A percentile compares a stretch with the other conserved stretches of the same genome.
These are phyloP conservation scores for Leptura quadrifasciata DNA, from an alignment of 2,888 invertebrate genomes.

Conservation along the genomic window DNA sequence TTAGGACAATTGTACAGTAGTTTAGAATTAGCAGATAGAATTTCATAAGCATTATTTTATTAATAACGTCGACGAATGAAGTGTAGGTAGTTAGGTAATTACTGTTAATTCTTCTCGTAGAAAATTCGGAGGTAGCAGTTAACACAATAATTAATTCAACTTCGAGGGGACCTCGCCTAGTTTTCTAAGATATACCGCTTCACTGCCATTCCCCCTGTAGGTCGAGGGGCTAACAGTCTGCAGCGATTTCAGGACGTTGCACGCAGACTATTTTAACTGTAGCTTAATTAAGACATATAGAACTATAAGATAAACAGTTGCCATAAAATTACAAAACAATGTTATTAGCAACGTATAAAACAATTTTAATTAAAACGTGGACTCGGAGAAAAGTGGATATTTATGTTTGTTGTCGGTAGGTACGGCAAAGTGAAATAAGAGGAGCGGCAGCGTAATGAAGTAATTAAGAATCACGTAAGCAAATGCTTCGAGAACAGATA, in stretches of 20 bases:
- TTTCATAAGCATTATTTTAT: too few species aligned
- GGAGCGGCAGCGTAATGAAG: slow-evolving; percentile 64
- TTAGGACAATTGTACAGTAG: too few species aligned
- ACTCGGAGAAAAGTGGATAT: slow-evolving; percentile 37
- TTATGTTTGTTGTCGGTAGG: slow-evolving; percentile 33
- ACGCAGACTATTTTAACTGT: neutral
- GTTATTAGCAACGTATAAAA: slow-evolving; percentile 38
- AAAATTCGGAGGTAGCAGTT: too few species aligned
- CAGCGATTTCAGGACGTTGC: slow-evolving; percentile 9
- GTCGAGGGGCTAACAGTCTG: neutral
- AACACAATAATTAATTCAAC: neutral
- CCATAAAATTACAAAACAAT: slow-evolving; percentile 34
- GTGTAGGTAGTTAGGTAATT: too few species aligned
- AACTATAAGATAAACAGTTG: slow-evolving; percentile 20
- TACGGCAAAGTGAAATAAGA: slow-evolving; percentile 50
- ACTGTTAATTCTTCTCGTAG: too few species aligned
- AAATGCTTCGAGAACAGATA: slow-evolving; percentile 66
- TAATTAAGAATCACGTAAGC: slow-evolving; percentile 70
- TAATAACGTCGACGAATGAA: too few species aligned
- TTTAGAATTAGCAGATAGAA: too few species aligned
- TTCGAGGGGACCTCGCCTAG: neutral
- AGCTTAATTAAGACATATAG: slow-evolving; percentile 32
- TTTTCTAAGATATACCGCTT: neutral
- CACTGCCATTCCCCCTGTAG: neutral
- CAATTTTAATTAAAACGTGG: slow-evolving; percentile 41